A percentile compares a stretch with the other conserved stretches of the same genome.
phyloP scores from a whole-genome alignment of 2,888 invertebrate species.

The Salticus scenicus region DNA sequence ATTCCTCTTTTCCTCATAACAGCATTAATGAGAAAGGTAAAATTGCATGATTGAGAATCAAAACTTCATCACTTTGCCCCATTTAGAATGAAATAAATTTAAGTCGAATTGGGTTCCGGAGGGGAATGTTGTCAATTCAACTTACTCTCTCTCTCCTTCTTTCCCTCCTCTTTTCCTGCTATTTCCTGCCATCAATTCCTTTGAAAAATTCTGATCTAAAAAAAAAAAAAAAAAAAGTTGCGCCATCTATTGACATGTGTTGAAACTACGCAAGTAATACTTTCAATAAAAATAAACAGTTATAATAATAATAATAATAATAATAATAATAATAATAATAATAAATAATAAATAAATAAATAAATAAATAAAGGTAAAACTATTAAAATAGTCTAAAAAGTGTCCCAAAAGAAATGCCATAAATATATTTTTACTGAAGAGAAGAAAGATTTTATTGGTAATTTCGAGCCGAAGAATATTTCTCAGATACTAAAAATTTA shows the following conservation, averaged over 20 bases:
- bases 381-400: too few relatives aligned
- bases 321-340: too few relatives aligned
- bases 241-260: slow-evolving; percentile 21
- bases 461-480: too few relatives aligned
- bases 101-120: slow-evolving; percentile 60
- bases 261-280: background rate
- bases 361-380: too few relatives aligned
- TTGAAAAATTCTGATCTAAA: background rate
- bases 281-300: too few relatives aligned
- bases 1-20: slow-evolving; percentile 19
- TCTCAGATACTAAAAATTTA: too few relatives aligned
- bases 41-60: slow-evolving; percentile 55
- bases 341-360: background rate
- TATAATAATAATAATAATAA: too few relatives aligned
- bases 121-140: slow-evolving; percentile 12
- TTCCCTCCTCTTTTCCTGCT: background rate
- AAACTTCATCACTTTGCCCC: slow-evolving; percentile 57
- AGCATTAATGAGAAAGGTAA: slow-evolving; percentile 41
- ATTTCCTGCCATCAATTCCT: slow-evolving; percentile 12
- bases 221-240: background rate
- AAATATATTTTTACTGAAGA: too few relatives aligned
- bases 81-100: slow-evolving; percentile 64
- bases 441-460: too few relatives aligned
- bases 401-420: too few relatives aligned
- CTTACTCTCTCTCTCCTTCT: background rate